Conservation (phyloP, 2,797 vertebrate genomes). For the Tapirus indicus region DNA sequence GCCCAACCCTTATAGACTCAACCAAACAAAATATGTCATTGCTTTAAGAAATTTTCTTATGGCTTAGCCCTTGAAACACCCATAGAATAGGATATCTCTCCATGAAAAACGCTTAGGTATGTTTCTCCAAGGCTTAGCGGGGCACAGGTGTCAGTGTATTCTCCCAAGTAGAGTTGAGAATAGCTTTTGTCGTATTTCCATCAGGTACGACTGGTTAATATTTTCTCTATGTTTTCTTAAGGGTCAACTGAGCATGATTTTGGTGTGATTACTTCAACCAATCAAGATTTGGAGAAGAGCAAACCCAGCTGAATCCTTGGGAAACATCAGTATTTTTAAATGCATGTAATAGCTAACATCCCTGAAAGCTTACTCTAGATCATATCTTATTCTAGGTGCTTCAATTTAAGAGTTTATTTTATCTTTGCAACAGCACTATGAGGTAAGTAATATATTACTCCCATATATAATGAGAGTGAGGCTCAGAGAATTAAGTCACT, state of each 20-base stretch:
- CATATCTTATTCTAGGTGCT: background rate
- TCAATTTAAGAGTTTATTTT: slow-evolving; percentile 39
- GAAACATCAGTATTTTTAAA: background rate
- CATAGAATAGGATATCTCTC: background rate
- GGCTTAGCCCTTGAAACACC: background rate
- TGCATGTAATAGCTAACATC: background rate
- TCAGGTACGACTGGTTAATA: background rate
- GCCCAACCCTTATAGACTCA: background rate
- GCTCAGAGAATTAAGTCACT: background rate
- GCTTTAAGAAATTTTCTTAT: slow-evolving; percentile 42
- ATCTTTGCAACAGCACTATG: background rate
- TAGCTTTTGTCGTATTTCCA: slow-evolving; percentile 15
- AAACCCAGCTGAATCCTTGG: background rate
- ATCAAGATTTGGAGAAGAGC: background rate
- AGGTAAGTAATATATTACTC: background rate
- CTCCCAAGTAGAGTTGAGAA: background rate
- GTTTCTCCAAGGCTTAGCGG: slow-evolving; percentile 1
- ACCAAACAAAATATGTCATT: slow-evolving; percentile 8
- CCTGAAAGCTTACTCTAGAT: background rate
- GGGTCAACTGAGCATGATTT: background rate
- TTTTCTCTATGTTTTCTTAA: background rate
- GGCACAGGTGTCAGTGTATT: background rate
- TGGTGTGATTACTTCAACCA: slow-evolving; percentile 34
- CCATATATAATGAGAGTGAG: background rate
- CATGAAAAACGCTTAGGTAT: background rate